These are phyloP conservation scores for Meliscaeva auricollis DNA, from an alignment of 2,888 invertebrate genomes.

Conservation along the genomic window DNA sequence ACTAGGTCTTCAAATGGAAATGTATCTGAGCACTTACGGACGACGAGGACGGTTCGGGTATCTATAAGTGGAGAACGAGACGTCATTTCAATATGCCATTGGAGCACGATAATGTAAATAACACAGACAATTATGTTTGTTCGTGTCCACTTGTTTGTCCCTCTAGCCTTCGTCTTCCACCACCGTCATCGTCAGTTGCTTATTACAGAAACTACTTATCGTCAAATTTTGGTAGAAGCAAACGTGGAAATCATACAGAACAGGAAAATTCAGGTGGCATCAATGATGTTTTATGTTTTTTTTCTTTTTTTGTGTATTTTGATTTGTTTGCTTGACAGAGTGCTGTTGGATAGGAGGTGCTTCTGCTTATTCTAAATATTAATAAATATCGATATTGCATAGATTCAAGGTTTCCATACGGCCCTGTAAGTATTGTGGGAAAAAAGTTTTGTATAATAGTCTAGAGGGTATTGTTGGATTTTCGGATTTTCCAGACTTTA, in stretches of 20 bases:
- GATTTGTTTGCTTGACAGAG: constrained; percentile 49
- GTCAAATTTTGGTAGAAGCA: constrained; percentile 40
- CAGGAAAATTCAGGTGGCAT: constrained; percentile 61
- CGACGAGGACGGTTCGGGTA: constrained; percentile 7
- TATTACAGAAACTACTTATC: constrained; percentile 43
- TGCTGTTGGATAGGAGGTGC: too few relatives aligned
- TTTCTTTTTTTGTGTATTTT: constrained; percentile 46
- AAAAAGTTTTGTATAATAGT: too few relatives aligned
- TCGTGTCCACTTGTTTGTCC: constrained; percentile 47
- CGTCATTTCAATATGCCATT: constrained; percentile 41
- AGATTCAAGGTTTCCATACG: too few relatives aligned
- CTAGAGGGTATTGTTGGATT: too few relatives aligned
- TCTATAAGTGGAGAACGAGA: constrained; percentile 27
- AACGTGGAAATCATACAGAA: constrained; percentile 60
- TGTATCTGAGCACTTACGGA: constrained; percentile 64
- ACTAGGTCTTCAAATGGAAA: constrained; percentile 63
- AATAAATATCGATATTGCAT: too few relatives aligned
- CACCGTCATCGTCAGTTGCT: constrained; percentile 12
- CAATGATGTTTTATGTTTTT: background rate
- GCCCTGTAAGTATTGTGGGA: too few relatives aligned
- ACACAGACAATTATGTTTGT: constrained; percentile 49
- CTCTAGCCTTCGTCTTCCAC: constrained; percentile 21
- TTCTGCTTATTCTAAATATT: too few relatives aligned
- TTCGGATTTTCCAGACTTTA: too few relatives aligned
- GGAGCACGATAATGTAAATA: constrained; percentile 65